phyloP scores from a whole-genome alignment of 1,140 invertebrate genomes.

The Scaptomyza pallida region DNA sequence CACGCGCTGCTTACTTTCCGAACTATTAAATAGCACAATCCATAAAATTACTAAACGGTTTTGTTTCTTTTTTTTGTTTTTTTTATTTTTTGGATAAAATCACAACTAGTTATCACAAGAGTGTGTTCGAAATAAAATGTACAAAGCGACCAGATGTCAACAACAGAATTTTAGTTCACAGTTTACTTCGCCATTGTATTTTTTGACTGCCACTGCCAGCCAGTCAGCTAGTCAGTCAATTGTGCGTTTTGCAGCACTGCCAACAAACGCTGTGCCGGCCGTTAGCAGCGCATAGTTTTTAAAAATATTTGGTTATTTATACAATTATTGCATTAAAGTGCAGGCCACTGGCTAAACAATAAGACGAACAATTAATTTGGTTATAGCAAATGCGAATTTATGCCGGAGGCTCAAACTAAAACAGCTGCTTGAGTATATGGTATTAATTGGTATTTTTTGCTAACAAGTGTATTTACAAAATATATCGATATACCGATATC shows the following conservation, averaged over 20 bases:
- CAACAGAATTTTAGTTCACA: constrained; percentile 63
- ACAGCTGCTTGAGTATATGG: constrained; percentile 30
- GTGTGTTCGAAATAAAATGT: constrained; percentile 52
- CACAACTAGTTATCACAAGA: constrained; percentile 74
- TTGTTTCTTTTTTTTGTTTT: constrained; percentile 1
- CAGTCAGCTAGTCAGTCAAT: constrained; percentile 34
- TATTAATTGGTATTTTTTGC: constrained; percentile 49
- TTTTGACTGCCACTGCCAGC: constrained; percentile 39
- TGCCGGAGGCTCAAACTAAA: constrained; percentile 3
- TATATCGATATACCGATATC: constrained; percentile 45
- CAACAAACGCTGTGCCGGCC: constrained; percentile 18
- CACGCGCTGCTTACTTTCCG: constrained; percentile 38
- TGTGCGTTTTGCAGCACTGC: constrained; percentile 43
- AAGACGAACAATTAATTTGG: not conserved
- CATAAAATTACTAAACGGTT: constrained; percentile 59
- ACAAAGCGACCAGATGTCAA: constrained; percentile 75
- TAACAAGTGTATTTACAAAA: constrained; percentile 24
- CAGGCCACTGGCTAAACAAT: not conserved
- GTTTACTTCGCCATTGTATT: constrained; percentile 72
- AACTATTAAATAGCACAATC: constrained; percentile 56
- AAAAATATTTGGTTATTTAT: not conserved
- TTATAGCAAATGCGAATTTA: not conserved
- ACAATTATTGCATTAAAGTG: not conserved
- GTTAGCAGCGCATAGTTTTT: constrained; percentile 29
- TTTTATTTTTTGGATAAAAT: constrained; percentile 54